Evolutionary conservation across 2,888 invertebrate genomes (phyloP).

Genomic region (Orthonychiurus folsomi): DNA sequence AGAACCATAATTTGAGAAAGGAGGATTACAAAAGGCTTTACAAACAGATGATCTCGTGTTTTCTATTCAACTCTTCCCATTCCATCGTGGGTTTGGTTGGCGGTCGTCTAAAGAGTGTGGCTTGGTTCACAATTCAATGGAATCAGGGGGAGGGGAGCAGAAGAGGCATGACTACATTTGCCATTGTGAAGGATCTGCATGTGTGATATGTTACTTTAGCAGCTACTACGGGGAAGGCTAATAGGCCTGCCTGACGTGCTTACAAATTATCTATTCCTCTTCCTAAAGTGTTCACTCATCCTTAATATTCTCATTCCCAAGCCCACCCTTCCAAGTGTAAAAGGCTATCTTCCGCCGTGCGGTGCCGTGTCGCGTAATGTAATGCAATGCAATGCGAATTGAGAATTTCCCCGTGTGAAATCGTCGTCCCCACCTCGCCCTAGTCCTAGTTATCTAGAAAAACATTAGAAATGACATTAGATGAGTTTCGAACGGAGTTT

Average conservation of each 20-base stretch:
- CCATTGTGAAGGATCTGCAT: too few species aligned
- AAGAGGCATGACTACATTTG: too few species aligned
- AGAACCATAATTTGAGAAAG: neutral
- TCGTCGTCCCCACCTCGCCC: too few species aligned
- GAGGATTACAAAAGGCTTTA: constrained; percentile 1
- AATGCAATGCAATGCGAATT: too few species aligned
- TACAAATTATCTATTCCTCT: constrained; percentile 9
- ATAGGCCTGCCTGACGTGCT: constrained; percentile 10
- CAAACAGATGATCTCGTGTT: neutral
- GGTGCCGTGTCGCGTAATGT: too few species aligned
- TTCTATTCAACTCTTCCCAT: neutral
- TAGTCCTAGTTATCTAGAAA: neutral
- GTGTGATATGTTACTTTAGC: too few species aligned
- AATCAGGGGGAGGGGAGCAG: too few species aligned
- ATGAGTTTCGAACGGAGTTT: too few species aligned
- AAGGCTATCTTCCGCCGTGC: too few species aligned
- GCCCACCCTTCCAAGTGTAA: too few species aligned
- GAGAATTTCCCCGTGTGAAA: neutral
- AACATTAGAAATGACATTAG: neutral
- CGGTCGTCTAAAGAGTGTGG: neutral
- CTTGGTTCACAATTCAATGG: neutral
- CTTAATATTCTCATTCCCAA: neutral
- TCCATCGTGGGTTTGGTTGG: neutral
- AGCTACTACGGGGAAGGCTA: too few species aligned
- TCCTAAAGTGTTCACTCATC: neutral